Evolutionary conservation across 2,888 invertebrate species (phyloP), one percentile per base, ranked within the genome.

Genomic region (Caenorhabditis sulstoni): DNA sequence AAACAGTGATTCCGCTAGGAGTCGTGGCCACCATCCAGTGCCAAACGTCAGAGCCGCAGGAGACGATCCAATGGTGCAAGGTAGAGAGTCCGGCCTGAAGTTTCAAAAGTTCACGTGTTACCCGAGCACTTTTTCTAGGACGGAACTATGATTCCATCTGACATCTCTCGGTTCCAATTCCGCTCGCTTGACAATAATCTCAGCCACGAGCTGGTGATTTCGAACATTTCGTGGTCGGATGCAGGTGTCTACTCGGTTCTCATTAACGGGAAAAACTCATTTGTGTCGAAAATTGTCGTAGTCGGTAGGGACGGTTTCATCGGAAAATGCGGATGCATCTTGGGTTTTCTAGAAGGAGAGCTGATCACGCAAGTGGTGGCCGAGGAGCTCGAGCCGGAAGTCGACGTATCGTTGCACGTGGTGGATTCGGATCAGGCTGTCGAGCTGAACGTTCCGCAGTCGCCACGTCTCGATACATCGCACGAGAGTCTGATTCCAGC

Each of bases 1-100:
- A 87, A 45, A 86, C 86, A 0, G 62, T 77, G 14, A 85, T 88
- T 5, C 87, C 87, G 11, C 66, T 76, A 9, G 86, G 87, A 18
- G 87, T 87, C 1, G 81, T 84, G 14, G 88, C 87, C n/a, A 88
- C 87, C 7, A 88, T 88, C 66, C 85, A 85, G 53, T 88, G 88
- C 53, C 86, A 88, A 68, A 88, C 87, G 1, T 70, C 83, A 8
- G 80, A 81, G 12, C 71, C 75, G 20, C 80, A 81, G 14, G 29
- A 20, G 14, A 20, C 62, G 0, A 81, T 84, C 57, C 74, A 79
- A 37, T 84, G 84, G 84, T 62, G 65, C 44, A 81, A 79, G 77
- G 82, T 83, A 57, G 50, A 18, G n/a, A 29, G 4, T 29, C 7
- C 29, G 29, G 29, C 4, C 29, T 29, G 29, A 57, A 68, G 18